These are phyloP conservation scores for Aphrophora alni DNA, from an alignment of 2,888 invertebrate genomes.

Conservation along the genomic window DNA sequence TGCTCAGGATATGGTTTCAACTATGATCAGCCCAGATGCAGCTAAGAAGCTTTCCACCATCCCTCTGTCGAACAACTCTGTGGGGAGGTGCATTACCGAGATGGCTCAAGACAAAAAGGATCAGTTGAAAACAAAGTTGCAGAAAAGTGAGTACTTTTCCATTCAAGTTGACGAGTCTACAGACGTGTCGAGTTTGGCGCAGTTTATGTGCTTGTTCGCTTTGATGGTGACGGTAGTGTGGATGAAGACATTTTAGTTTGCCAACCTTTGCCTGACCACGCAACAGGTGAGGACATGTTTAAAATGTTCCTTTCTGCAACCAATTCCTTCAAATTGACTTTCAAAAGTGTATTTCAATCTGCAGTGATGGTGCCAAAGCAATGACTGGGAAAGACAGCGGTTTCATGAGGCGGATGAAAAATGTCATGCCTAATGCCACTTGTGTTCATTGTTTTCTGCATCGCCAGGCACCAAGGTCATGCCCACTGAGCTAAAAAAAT, in stretches of 20 bases:
- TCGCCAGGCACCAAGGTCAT: conserved; percentile 18
- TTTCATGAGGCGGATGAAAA: conserved; percentile 15
- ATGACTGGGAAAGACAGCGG: conserved; percentile 21
- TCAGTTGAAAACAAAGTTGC: not conserved
- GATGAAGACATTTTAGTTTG: conserved; percentile 29
- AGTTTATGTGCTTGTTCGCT: too few relatives aligned
- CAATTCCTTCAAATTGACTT: conserved; percentile 17
- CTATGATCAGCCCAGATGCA: conserved; percentile 3
- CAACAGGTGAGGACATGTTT: conserved; percentile 1
- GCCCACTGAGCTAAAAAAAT: conserved; percentile 22
- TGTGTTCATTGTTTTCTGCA: conserved; percentile 28
- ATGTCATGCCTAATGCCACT: conserved; percentile 14
- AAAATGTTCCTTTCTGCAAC: conserved; percentile 6
- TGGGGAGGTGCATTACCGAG: not conserved
- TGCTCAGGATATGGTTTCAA: not conserved
- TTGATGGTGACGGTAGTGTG: not conserved
- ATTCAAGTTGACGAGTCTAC: too few relatives aligned
- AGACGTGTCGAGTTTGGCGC: too few relatives aligned
- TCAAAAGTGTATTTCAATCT: conserved; percentile 20
- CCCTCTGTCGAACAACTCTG: conserved; percentile 20
- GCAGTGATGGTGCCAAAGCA: not conserved
- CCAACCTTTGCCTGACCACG: not conserved
- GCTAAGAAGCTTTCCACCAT: conserved; percentile 17
- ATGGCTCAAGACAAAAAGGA: not conserved
- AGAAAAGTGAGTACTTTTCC: too few relatives aligned